Base-by-base conservation (phyloP, 2,113 vertebrate genomes). In the Hypomesus transpacificus region DNA sequence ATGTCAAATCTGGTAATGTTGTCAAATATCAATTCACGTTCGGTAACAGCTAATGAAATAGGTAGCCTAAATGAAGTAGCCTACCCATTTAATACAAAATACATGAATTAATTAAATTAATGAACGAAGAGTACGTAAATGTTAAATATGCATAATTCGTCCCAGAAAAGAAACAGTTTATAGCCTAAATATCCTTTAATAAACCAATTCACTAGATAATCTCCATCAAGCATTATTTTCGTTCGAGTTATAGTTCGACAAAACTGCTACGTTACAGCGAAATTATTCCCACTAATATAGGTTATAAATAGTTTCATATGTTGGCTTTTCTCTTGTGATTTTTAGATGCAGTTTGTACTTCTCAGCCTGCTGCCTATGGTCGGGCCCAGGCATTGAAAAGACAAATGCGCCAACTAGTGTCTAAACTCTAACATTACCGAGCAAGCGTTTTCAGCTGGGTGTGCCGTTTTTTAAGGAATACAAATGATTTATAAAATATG, bases 381-480 rank as follows among this genome's bases (percentile, higher is more conserved):
- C 77, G 61, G 75, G 71, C 65, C 57, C 53, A 58, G 13, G 11
- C 13, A 88, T 90, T 89, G 76, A 88, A 91, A 91, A 89, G 89
- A 75, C 90, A 92, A 89, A 93, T 77, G 88, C 92, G 92, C 91
- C 90, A 87, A 93, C 92, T 92, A 93, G 92, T 76, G 92, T 85
- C 85, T 71, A 75, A 82, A 76, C 73, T 68, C 53, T 51, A 56
- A 82, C 79, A 88, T 74, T 74, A 71, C 86, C 24, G 39, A 16
- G 52, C 18, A 20, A 57, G 51, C 62, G 31, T 46, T 3, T 6
- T 18, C 6, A 6, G 56, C 69, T 76, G 89, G 87, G 88, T 82
- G 89, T 84, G 86, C 82, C 79, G 66, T 76, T 71, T 76, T 69
- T 77, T 75, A 28, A 31, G 28, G 14, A 34, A 39, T 63, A 63